Conservation (phyloP, 2,113 vertebrate species). For the Elgaria multicarinata region DNA sequence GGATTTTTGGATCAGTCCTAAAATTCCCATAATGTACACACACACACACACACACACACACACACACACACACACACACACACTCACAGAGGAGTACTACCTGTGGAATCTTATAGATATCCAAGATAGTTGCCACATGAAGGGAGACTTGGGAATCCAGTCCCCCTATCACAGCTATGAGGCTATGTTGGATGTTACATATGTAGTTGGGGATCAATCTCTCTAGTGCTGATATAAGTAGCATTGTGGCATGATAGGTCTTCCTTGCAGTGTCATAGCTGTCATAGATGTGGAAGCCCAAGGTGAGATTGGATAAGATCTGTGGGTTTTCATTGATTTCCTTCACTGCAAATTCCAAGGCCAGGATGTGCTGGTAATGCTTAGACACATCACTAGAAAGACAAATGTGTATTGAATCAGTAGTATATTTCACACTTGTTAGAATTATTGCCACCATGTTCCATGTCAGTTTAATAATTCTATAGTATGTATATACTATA, state of each 20-base stretch:
- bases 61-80: neutral
- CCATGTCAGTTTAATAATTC: neutral
- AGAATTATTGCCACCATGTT: neutral
- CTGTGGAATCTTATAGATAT: constrained; percentile 10
- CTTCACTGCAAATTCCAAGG: constrained; percentile 2
- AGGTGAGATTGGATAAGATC: neutral
- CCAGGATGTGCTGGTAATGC: constrained; percentile 13
- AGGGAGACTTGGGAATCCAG: neutral
- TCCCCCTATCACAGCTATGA: neutral
- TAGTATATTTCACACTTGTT: neutral
- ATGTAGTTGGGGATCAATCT: neutral
- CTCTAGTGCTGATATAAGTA: neutral
- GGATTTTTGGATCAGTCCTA: too few relatives aligned
- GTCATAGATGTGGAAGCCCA: constrained; percentile 22
- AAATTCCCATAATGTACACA: neutral
- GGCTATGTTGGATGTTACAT: neutral
- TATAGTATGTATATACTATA: too few relatives aligned
- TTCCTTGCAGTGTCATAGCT: neutral
- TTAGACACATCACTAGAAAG: neutral
- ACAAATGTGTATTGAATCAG: neutral
- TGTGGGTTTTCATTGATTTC: constrained; percentile 9
- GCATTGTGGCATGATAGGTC: neutral
- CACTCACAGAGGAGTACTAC: neutral
- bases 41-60: too few relatives aligned
- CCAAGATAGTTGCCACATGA: neutral